Conservation (phyloP, 2,888 invertebrate species). For the Reticulitermes lucifugus region DNA sequence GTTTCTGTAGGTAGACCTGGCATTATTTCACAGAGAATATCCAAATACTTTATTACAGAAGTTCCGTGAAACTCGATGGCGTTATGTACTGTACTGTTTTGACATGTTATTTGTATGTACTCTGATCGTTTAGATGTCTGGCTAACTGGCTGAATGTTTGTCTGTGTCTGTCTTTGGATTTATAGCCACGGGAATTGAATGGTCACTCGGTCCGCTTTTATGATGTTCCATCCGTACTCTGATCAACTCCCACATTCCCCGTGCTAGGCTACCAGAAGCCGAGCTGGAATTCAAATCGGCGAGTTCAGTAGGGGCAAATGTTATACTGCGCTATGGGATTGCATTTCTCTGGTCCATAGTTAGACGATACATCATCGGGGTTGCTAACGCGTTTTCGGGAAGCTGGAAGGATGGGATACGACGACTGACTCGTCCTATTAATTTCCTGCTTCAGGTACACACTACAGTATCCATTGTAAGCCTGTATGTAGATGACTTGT, state of each 20-base stretch:
- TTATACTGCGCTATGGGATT: background rate
- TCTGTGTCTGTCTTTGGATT: background rate
- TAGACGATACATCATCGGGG: background rate
- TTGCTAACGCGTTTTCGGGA: background rate
- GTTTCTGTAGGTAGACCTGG: too few species aligned
- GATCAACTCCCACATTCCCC: background rate
- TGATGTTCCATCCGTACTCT: background rate
- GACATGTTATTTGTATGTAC: too few species aligned
- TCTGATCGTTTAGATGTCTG: too few species aligned
- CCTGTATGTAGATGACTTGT: too few species aligned
- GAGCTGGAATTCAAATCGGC: constrained; percentile 1
- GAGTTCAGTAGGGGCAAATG: background rate
- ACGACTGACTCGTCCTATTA: background rate
- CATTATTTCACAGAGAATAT: too few species aligned
- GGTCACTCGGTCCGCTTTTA: background rate
- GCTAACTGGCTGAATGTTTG: too few species aligned
- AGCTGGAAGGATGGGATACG: too few species aligned
- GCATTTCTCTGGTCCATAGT: background rate
- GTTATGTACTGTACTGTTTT: too few species aligned
- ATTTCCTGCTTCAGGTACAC: background rate
- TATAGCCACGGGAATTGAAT: constrained; percentile 4
- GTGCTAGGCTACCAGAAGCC: background rate
- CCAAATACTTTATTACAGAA: too few species aligned
- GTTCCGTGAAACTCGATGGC: too few species aligned
- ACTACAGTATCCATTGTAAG: background rate